These are phyloP conservation scores for Nicator chloris DNA, from an alignment of 2,113 vertebrate genomes.

Conservation along the genomic window DNA sequence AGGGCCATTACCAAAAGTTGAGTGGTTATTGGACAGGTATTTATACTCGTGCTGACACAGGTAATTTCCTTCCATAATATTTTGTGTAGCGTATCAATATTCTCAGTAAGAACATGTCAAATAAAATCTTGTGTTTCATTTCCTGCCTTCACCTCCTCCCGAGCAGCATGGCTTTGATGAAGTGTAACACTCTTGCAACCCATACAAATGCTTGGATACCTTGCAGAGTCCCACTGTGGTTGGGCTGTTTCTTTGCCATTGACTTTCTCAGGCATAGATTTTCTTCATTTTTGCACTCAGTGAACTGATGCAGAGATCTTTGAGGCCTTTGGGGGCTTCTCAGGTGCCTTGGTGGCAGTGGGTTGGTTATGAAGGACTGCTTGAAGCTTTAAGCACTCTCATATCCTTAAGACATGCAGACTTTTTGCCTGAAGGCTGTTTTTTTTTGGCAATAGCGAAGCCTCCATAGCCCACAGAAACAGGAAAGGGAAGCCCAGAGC, in stretches of 20 bases:
- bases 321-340: neutral
- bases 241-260: neutral
- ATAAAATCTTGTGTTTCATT: conserved; percentile 59
- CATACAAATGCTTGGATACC: neutral
- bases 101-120: conserved; percentile 25
- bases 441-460: neutral
- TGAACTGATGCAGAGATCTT: neutral
- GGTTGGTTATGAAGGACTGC: neutral
- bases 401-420: neutral
- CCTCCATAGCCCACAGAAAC: neutral
- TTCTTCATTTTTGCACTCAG: neutral
- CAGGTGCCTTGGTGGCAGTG: neutral
- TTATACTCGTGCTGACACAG: conserved; percentile 51
- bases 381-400: neutral
- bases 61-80: conserved; percentile 59
- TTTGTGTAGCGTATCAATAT: conserved; percentile 48
- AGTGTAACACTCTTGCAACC: neutral
- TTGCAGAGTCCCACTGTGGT: neutral
- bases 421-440: neutral
- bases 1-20: conserved; percentile 14
- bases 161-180: conserved; percentile 25
- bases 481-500: neutral
- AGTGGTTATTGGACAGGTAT: conserved; percentile 26
- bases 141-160: conserved; percentile 13
- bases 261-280: neutral